phyloP scores from a whole-genome alignment of 2,888 invertebrate species.

The Elegia similella region DNA sequence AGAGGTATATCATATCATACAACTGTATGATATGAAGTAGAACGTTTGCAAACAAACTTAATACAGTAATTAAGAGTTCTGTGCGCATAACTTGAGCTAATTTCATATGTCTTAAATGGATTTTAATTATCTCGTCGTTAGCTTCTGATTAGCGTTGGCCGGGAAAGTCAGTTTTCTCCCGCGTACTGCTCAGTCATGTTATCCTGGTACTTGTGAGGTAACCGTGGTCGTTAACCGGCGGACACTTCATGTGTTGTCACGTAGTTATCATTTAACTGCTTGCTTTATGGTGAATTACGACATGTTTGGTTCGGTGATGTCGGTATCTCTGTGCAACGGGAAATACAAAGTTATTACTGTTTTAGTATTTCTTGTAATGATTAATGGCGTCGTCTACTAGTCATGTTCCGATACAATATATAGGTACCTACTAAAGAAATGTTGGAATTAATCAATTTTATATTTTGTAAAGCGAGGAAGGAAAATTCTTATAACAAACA shows the following conservation, averaged over 20 bases:
- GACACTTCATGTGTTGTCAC: constrained; percentile 9
- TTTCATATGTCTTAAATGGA: background rate
- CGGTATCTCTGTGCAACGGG: background rate
- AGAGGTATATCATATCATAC: no score
- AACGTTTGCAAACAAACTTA: no score
- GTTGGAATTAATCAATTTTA: no score
- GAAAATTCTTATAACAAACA: no score
- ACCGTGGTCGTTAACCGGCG: constrained; percentile 3
- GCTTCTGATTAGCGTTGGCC: constrained; percentile 17
- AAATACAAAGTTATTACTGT: background rate
- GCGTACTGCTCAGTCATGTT: constrained; percentile 3
- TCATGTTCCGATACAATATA: no score
- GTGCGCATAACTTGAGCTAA: background rate
- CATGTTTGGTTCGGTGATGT: background rate
- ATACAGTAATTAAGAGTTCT: no score
- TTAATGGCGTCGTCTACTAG: background rate
- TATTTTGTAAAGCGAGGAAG: no score
- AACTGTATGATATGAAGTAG: no score
- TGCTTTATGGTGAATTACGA: constrained; percentile 6
- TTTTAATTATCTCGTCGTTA: constrained; percentile 13
- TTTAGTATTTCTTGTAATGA: background rate
- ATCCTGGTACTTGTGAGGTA: constrained; percentile 14
- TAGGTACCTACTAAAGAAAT: no score
- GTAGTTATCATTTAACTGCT: constrained; percentile 2
- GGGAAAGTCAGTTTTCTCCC: constrained; percentile 25